A percentile compares a stretch with the other conserved stretches of the same genome.
phyloP scores from a whole-genome alignment of 1,140 invertebrate genomes.

The Lordiphosa stackelbergi region DNA sequence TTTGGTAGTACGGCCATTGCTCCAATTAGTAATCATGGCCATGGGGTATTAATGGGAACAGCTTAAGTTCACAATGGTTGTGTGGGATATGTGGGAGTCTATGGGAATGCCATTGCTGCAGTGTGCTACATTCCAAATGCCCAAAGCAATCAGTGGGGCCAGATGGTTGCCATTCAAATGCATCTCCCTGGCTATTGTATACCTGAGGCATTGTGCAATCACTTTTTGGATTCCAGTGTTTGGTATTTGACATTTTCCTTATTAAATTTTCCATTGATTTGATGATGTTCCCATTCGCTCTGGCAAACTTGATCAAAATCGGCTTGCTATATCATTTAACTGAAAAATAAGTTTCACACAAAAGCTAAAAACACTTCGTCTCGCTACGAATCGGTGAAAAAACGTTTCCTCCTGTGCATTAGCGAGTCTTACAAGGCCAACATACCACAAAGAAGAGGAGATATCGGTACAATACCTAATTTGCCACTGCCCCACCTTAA shows the following conservation, averaged over 20 bases:
- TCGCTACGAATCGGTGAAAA: no score
- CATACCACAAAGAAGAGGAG: no score
- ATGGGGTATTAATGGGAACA: conserved; percentile 20
- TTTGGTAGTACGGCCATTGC: conserved; percentile 13
- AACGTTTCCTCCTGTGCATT: no score
- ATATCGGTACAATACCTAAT: no score
- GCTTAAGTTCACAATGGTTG: conserved; percentile 34
- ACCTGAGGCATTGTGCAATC: not conserved
- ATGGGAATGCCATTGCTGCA: conserved; percentile 28
- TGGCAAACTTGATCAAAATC: no score
- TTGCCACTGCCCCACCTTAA: no score
- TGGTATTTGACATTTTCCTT: not conserved
- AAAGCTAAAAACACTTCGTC: no score
- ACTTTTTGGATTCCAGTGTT: not conserved
- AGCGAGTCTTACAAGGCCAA: no score
- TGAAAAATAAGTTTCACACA: no score
- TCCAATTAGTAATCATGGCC: conserved; percentile 37
- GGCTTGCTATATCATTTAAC: no score
- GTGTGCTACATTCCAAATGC: conserved; percentile 5
- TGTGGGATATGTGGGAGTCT: conserved; percentile 24
- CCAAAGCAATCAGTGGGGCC: conserved; percentile 9
- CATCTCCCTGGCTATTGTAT: not conserved
- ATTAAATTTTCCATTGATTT: no score
- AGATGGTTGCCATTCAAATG: not conserved
- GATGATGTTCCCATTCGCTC: no score